phyloP scores from a whole-genome alignment of 2,888 invertebrate genomes.

The Sarcophaga rosellei region DNA sequence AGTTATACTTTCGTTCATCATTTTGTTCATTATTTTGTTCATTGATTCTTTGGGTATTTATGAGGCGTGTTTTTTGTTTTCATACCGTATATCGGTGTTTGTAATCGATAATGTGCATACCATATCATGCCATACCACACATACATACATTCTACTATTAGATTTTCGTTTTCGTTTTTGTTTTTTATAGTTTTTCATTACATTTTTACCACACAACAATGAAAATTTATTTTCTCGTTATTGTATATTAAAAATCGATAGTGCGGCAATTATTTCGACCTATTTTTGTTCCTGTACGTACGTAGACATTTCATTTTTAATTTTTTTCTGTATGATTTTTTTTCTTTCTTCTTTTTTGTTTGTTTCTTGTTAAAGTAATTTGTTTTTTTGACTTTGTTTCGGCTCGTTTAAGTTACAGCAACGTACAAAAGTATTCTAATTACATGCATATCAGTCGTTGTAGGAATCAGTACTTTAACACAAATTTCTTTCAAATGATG shows the following conservation, averaged over 20 bases:
- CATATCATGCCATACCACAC: neutral
- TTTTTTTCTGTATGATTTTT: neutral
- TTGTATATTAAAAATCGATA: slow-evolving; percentile 66
- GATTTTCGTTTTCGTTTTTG: slow-evolving; percentile 21
- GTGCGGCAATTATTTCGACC: slow-evolving; percentile 68
- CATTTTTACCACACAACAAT: neutral
- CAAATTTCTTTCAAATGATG: neutral
- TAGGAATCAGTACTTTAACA: neutral
- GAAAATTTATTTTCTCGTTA: neutral
- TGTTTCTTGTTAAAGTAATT: slow-evolving; percentile 5
- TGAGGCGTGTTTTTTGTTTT: slow-evolving; percentile 6
- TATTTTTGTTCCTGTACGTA: slow-evolving; percentile 40
- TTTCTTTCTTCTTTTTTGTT: neutral
- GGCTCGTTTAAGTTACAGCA: slow-evolving; percentile 53
- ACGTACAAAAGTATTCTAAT: slow-evolving; percentile 40
- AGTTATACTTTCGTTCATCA: slow-evolving; percentile 22
- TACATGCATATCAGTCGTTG: slow-evolving; percentile 26
- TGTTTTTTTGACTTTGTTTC: slow-evolving; percentile 56
- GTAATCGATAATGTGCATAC: slow-evolving; percentile 40
- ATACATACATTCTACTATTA: neutral
- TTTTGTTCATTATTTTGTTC: slow-evolving; percentile 1
- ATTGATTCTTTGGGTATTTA: slow-evolving; percentile 15
- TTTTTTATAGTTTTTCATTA: slow-evolving; percentile 2
- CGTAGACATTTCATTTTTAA: neutral
- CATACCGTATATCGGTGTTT: slow-evolving; percentile 1